phyloP scores from a whole-genome alignment of 2,888 invertebrate genomes.

The Epinotia demarniana region DNA sequence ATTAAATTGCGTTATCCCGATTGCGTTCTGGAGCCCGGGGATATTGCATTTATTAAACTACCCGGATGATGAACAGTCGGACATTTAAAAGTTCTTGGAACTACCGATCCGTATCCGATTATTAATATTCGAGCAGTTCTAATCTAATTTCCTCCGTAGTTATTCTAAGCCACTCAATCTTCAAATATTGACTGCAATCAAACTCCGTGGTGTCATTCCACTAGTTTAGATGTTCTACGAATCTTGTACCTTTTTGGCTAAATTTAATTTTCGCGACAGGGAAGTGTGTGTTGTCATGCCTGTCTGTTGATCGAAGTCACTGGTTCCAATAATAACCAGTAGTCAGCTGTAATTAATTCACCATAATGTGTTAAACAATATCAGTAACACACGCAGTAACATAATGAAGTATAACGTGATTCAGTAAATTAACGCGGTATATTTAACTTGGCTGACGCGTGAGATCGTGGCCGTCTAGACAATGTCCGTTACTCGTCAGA shows the following conservation, averaged over 20 bases:
- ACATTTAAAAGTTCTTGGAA: too few relatives aligned
- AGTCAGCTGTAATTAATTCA: background rate
- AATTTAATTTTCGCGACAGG: background rate
- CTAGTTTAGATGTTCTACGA: background rate
- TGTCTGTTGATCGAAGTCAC: slow-evolving; percentile 8
- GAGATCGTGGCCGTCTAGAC: slow-evolving; percentile 32
- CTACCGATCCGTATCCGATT: too few relatives aligned
- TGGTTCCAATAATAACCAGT: slow-evolving; percentile 17
- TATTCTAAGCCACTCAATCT: background rate
- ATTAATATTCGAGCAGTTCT: background rate
- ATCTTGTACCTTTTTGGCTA: background rate
- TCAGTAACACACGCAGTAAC: slow-evolving; percentile 14
- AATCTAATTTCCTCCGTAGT: background rate
- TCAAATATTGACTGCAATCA: background rate
- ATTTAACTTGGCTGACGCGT: slow-evolving; percentile 7
- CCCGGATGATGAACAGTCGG: too few relatives aligned
- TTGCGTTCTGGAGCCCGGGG: too few relatives aligned
- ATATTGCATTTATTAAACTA: too few relatives aligned
- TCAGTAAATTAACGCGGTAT: slow-evolving; percentile 20
- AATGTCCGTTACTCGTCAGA: slow-evolving; percentile 25
- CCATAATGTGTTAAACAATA: slow-evolving; percentile 16
- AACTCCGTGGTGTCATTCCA: background rate
- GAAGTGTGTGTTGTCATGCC: slow-evolving; percentile 12
- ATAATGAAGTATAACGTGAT: slow-evolving; percentile 16
- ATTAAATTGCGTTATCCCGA: too few relatives aligned